Evolutionary conservation across 2,797 vertebrate genomes (phyloP), one percentile per base, ranked within the genome.

Genomic region (Geotrypetes seraphini): DNA sequence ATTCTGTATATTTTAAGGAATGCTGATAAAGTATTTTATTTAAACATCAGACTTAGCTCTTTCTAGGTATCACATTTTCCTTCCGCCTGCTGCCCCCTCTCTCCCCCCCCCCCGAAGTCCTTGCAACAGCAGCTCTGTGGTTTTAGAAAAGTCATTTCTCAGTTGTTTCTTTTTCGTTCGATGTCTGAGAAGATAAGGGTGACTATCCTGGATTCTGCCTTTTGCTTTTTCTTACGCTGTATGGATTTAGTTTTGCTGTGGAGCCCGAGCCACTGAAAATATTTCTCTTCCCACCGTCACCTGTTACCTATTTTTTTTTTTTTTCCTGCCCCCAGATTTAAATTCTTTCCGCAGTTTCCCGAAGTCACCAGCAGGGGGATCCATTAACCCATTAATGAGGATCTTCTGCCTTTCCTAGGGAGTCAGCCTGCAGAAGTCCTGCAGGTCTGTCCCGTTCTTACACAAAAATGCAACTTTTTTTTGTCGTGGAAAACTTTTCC

Each of bases 391-490:
- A 61, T 45, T 39, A 69, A 74, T 74, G 36, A 36, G 39, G 36
- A 16, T 17, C 9, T n/a, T 14, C n/a, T 5, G 44, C 34, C 33
- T 44, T n/a, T 40, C 40, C 35, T 50, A 48, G 48, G 47, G 44
- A 26, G 41, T 47, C 51, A 45, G 53, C 50, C 36, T 43, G 16
- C 34, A 29, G 30, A 31, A 53, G 39, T 20, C 31, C 32, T 45
- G 70, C 79, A 79, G 73, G 79, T 80, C 79, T 66, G 63, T 78
- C 68, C 69, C 52, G 57, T 60, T 55, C 51, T 63, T 49, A 27
- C 63, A 71, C 64, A n/a, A 73, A 70, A 73, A 71, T 66, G 63
- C 46, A 58, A 57, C 53, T 51, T 59, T 67, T 73, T 65, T 71
- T 67, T 73, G n/a, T 65, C 71, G 57, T 64, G 60, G 71, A 69